Percentiles rank a stretch among this genome's conserved stretches.
Conservation (phyloP, 2,797 vertebrate species). For the Myripristis jacobus region DNA sequence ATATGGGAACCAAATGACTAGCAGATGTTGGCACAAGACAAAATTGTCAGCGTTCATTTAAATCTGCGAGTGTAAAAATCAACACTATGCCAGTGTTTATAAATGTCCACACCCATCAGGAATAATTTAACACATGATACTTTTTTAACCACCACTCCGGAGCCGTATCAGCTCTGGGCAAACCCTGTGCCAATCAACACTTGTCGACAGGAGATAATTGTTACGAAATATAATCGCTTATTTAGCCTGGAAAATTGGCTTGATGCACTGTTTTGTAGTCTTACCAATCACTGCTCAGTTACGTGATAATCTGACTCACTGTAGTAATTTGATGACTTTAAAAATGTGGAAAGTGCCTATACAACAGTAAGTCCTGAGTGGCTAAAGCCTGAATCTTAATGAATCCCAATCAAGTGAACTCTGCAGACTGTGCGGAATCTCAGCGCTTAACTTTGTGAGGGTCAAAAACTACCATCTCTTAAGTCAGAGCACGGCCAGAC, state of each 20-base stretch:
- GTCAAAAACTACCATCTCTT: slow-evolving; percentile 42
- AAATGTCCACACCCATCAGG: too few species aligned
- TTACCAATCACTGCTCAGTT: too few species aligned
- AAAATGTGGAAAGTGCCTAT: not conserved
- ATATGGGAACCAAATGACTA: slow-evolving; percentile 71
- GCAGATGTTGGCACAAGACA: slow-evolving; percentile 48
- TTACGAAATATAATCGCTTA: too few species aligned
- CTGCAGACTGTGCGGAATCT: slow-evolving; percentile 27
- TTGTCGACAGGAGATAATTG: too few species aligned
- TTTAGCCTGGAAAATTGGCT: too few species aligned
- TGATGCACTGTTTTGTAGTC: too few species aligned
- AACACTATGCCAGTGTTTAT: slow-evolving; percentile 20
- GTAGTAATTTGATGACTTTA: not conserved
- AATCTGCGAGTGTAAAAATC: slow-evolving; percentile 51
- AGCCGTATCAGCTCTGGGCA: too few species aligned
- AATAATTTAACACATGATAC: too few species aligned
- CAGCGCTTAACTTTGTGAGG: slow-evolving; percentile 48
- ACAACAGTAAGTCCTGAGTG: slow-evolving; percentile 4
- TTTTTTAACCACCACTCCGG: too few species aligned
- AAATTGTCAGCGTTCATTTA: slow-evolving; percentile 52
- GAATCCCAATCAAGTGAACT: slow-evolving; percentile 25
- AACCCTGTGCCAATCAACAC: too few species aligned
- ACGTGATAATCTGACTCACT: too few species aligned
- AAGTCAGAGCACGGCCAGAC: slow-evolving; percentile 57
- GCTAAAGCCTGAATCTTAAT: slow-evolving; percentile 14